These are phyloP conservation scores for Ethmia dodecea DNA, from an alignment of 2,888 invertebrate genomes.

Conservation along the genomic window DNA sequence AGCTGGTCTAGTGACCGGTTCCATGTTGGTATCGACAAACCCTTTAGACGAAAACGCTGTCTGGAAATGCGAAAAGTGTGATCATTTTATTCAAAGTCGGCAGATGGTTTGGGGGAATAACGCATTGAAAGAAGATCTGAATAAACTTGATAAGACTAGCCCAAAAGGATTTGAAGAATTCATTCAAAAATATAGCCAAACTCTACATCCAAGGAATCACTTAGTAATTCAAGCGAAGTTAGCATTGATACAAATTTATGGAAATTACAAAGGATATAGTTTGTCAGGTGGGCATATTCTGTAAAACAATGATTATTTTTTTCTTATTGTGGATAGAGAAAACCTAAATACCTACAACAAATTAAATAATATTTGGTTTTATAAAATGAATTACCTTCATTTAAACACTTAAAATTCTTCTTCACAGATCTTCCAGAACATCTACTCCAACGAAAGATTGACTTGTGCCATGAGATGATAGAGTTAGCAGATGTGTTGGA, in stretches of 20 bases:
- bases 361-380: no score
- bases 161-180: slow-evolving; percentile 80
- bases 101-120: slow-evolving; percentile 80
- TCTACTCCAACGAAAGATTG: slow-evolving; percentile 78
- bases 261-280: slow-evolving; percentile 75
- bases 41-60: slow-evolving; percentile 76
- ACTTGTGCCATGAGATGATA: slow-evolving; percentile 82
- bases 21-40: slow-evolving; percentile 77
- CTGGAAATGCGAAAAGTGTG: slow-evolving; percentile 83
- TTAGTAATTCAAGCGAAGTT: slow-evolving; percentile 83
- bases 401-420: no score
- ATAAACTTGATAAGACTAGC: slow-evolving; percentile 66
- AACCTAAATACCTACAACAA: no score
- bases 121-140: slow-evolving; percentile 78
- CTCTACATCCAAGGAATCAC: slow-evolving; percentile 82
- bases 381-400: no score
- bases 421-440: slow-evolving; percentile 75
- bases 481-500: slow-evolving; percentile 80
- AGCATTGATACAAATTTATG: slow-evolving; percentile 83
- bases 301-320: no score
- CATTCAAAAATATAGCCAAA: slow-evolving; percentile 78
- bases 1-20: slow-evolving; percentile 46
- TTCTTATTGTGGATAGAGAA: no score
- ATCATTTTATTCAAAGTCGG: slow-evolving; percentile 71
- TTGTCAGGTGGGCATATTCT: slow-evolving; percentile 78